Percentiles rank a stretch among this genome's conserved stretches.
Conservation (phyloP, 2,888 invertebrate genomes). For the Phalera bucephala region DNA sequence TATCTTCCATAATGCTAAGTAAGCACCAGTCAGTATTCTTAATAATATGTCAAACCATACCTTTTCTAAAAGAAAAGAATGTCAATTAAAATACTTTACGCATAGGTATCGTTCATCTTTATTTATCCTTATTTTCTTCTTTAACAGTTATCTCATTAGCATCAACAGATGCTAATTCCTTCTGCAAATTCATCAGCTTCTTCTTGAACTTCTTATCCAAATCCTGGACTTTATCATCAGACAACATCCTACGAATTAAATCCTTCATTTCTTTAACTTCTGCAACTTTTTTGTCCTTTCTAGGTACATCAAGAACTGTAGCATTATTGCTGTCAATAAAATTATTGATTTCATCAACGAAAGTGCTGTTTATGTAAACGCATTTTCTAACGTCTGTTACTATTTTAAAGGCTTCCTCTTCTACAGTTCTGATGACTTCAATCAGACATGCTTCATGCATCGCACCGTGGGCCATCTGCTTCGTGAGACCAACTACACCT, state of each 20-base stretch:
- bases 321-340: constrained; percentile 59
- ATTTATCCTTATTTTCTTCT: constrained; percentile 20
- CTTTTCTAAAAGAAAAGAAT: too few relatives aligned
- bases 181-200: constrained; percentile 43
- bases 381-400: constrained; percentile 50
- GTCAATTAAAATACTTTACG: too few relatives aligned
- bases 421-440: constrained; percentile 66
- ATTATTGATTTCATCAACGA: constrained; percentile 30
- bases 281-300: constrained; percentile 12
- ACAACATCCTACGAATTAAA: constrained; percentile 52
- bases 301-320: constrained; percentile 54
- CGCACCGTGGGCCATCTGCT: constrained; percentile 73
- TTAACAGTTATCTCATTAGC: constrained; percentile 36
- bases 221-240: constrained; percentile 35
- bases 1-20: too few relatives aligned
- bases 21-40: too few relatives aligned
- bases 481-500: constrained; percentile 66
- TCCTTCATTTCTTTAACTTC: constrained; percentile 45
- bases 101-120: constrained; percentile 15
- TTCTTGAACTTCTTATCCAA: constrained; percentile 46
- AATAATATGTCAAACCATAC: too few relatives aligned
- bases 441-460: constrained; percentile 80
- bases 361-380: constrained; percentile 41
- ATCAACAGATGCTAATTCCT: constrained; percentile 40
- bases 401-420: constrained; percentile 62